phyloP scores from a whole-genome alignment of 1,140 invertebrate species.

The Kradibia gibbosae region DNA sequence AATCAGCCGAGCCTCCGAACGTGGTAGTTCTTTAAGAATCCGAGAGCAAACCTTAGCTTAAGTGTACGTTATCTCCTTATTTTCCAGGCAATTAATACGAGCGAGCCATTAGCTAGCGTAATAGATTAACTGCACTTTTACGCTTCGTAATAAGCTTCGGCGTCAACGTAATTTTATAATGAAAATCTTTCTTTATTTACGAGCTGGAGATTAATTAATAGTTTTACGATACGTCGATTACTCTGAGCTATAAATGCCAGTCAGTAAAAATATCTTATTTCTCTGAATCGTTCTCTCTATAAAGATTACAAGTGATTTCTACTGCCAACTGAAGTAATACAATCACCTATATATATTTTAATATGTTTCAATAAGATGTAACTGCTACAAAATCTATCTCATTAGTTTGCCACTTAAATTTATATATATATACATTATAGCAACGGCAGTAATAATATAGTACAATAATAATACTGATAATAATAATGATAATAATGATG shows the following conservation, averaged over 20 bases:
- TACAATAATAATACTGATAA: no score
- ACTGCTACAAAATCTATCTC: not conserved
- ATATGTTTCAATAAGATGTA: not conserved
- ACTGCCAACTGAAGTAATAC: constrained; percentile 6
- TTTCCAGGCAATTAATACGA: no score
- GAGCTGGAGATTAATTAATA: not conserved
- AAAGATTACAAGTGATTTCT: not conserved
- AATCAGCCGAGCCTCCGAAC: no score
- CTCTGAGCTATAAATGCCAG: not conserved
- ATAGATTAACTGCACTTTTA: no score
- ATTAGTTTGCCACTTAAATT: not conserved
- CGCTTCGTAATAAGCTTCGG: no score
- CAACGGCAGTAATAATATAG: no score
- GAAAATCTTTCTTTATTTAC: not conserved
- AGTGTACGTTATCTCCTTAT: not conserved
- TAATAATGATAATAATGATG: no score
- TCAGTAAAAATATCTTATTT: constrained; percentile 20
- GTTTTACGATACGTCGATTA: not conserved
- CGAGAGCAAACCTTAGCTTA: no score
- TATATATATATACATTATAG: no score
- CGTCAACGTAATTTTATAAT: not conserved
- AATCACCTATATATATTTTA: not conserved
- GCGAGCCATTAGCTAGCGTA: no score
- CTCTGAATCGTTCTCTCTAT: not conserved
- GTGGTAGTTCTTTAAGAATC: no score